Evolutionary conservation across 2,888 invertebrate species (phyloP), one percentile per base, ranked within the genome.

Genomic region (Sesia apiformis): DNA sequence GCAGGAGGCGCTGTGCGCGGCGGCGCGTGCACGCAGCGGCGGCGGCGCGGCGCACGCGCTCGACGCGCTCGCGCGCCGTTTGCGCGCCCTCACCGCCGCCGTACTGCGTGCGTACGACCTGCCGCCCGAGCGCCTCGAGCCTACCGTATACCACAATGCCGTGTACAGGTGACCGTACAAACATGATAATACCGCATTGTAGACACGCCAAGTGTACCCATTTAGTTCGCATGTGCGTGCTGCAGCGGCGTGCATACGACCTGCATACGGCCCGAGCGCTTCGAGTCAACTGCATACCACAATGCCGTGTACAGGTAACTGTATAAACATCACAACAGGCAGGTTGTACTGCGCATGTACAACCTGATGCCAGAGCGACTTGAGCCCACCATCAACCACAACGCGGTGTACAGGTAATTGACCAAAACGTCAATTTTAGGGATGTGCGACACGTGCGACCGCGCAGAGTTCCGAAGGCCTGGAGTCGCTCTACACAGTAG

Each of bases 111-210:
- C 94, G 4, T 95, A 95, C 77, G 91, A 90, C 65, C 94, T 96
- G 74, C 94, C 95, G 4, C 91, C 91, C 59, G 93, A 93, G 72
- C 94, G 94, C 76, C 84, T 94, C 53, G 94, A 95, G 87, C 95
- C 95, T 69, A 93, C 93, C 56, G 93, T 95, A 64, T 95, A 93
- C 77, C 94, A 95, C 72, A 95, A 95, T 67, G 95, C 95, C 76
- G 93, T 92, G 38, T 50, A 6, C 23, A 23, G 23, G 23, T 23
- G 23, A 23, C 23, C 23, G 2, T 23, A 23, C 23, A 23, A 23
- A 23, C 23, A 23, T 23, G 23, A 23, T 23, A 23, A 23, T 23
- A 23, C 23, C 23, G 23, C 23, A 23, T 23, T 23, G 23, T 23
- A 23, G 23, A 23, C 23, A 23, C 23, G 23, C 23, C 23, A 23